Percentiles rank a stretch among this genome's conserved stretches.
phyloP scores from a whole-genome alignment of 2,888 invertebrate species.

The Julus scanicus region DNA sequence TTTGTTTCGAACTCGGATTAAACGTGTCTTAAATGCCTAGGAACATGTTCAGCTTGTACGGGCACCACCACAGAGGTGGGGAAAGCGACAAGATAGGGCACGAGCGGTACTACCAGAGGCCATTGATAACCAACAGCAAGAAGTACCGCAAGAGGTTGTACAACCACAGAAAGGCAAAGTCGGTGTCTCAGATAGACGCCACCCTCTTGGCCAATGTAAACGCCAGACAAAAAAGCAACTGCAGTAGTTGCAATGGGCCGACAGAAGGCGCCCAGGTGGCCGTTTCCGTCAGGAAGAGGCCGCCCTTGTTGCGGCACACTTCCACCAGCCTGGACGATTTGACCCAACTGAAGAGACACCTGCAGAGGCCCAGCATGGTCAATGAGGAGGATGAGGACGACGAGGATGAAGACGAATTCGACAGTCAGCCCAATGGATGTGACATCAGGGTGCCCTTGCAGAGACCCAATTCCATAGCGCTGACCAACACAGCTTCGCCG shows the following conservation, averaged over 20 bases:
- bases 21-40: constrained; percentile 5
- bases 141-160: constrained; percentile 50
- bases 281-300: not conserved
- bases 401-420: not conserved
- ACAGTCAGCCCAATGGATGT: constrained; percentile 6
- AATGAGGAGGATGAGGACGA: constrained; percentile 51
- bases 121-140: constrained; percentile 8
- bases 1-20: not conserved
- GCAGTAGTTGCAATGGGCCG: constrained; percentile 25
- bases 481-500: not conserved
- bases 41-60: constrained; percentile 53
- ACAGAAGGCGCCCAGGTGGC: not conserved
- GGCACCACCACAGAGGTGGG: constrained; percentile 9
- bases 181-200: constrained; percentile 51
- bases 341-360: constrained; percentile 47
- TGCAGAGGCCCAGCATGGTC: constrained; percentile 49
- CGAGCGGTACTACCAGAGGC: constrained; percentile 51
- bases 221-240: not conserved
- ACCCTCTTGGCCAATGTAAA: constrained; percentile 44
- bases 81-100: constrained; percentile 49
- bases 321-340: constrained; percentile 53
- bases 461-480: constrained; percentile 20
- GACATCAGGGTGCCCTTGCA: not conserved
- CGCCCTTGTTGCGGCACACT: constrained; percentile 50
- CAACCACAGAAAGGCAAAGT: constrained; percentile 52